Percentiles rank a stretch among this genome's conserved stretches.
These are phyloP conservation scores for Hydropsyche betteni DNA, from an alignment of 2,888 invertebrate species.

Conservation along the genomic window DNA sequence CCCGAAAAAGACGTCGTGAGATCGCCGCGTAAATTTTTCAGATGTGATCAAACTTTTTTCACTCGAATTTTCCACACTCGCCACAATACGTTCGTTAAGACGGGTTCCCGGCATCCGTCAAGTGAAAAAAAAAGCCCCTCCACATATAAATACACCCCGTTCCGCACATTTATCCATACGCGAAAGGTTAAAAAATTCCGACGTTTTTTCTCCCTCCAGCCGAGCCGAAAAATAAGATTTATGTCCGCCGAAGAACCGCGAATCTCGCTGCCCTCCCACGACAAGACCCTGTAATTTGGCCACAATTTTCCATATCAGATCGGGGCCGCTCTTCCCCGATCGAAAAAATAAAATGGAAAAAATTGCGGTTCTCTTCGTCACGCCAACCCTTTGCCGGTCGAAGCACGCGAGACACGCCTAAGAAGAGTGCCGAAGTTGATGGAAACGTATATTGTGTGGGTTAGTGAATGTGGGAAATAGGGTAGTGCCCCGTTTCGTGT, in stretches of 20 bases:
- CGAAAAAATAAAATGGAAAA: neutral
- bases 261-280: neutral
- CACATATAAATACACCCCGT: no score
- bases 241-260: conserved; percentile 19
- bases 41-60: conserved; percentile 29
- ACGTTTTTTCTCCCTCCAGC: neutral
- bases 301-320: conserved; percentile 40
- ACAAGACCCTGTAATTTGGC: conserved; percentile 33
- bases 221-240: conserved; percentile 32
- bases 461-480: neutral
- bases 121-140: neutral
- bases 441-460: neutral
- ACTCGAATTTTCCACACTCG: neutral
- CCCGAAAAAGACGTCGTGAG: neutral
- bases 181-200: conserved; percentile 11
- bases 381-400: no score
- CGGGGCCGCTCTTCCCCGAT: conserved; percentile 5
- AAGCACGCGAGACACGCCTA: conserved; percentile 15
- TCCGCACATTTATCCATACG: no score
- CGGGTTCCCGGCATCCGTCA: conserved; percentile 14
- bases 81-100: conserved; percentile 31
- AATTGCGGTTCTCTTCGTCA: neutral
- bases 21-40: conserved; percentile 22
- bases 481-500: neutral
- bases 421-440: neutral